These are phyloP conservation scores for Drosophila paranaensis DNA, from an alignment of 2,888 invertebrate species.

Conservation along the genomic window DNA sequence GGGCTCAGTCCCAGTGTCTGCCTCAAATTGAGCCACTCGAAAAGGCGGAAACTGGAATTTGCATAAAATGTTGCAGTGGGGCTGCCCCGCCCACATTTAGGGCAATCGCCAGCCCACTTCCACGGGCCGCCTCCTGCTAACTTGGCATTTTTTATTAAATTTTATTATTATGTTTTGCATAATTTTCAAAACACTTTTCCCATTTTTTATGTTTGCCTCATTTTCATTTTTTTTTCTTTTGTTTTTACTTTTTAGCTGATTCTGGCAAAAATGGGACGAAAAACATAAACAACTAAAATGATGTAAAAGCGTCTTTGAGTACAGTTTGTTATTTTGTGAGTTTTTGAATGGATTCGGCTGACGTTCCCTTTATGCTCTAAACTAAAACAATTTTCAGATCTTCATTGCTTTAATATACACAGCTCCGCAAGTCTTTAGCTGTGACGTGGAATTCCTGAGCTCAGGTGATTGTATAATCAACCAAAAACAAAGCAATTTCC, in stretches of 20 bases:
- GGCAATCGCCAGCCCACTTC: slow-evolving; percentile 42
- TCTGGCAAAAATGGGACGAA: slow-evolving; percentile 4
- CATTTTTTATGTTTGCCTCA: slow-evolving; percentile 9
- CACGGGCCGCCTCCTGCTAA: slow-evolving; percentile 11
- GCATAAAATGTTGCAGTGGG: slow-evolving; percentile 66
- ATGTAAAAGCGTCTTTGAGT: slow-evolving; percentile 9
- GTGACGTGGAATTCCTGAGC: not conserved
- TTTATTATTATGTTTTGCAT: slow-evolving; percentile 77
- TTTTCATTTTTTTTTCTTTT: not conserved
- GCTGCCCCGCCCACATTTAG: slow-evolving; percentile 43
- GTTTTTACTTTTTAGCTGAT: slow-evolving; percentile 8
- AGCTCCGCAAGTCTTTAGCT: not conserved
- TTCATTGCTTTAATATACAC: not conserved
- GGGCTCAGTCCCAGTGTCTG: not conserved
- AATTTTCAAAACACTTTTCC: slow-evolving; percentile 51
- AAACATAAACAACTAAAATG: slow-evolving; percentile 31
- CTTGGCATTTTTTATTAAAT: slow-evolving; percentile 68
- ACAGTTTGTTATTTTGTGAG: not conserved
- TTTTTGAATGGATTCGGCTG: not conserved
- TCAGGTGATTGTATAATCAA: slow-evolving; percentile 7
- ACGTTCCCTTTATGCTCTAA: not conserved
- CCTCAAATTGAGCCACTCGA: slow-evolving; percentile 25
- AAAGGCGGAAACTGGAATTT: slow-evolving; percentile 56
- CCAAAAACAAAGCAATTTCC: slow-evolving; percentile 10
- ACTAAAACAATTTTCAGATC: not conserved